Evolutionary conservation across 2,113 vertebrate genomes (phyloP).

Genomic region (Pluvialis apricaria): DNA sequence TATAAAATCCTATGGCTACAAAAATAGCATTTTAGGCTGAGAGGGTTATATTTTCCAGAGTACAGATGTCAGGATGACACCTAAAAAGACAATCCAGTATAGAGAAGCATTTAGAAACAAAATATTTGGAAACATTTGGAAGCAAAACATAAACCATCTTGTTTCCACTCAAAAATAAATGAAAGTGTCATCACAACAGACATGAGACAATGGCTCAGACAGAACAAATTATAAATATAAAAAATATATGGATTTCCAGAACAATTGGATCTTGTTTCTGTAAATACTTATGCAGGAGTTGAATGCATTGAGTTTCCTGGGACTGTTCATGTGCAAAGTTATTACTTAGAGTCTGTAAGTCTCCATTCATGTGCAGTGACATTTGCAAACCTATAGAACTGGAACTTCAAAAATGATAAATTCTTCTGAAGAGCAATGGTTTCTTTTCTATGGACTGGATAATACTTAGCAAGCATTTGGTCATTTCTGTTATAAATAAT

Average conservation of each 20-base stretch:
- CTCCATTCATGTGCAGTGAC: background rate
- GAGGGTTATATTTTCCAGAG: background rate
- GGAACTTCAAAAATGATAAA: background rate
- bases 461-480: background rate
- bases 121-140: background rate
- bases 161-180: background rate
- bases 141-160: background rate
- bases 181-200: background rate
- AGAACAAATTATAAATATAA: background rate
- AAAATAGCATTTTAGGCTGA: background rate
- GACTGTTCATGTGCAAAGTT: background rate
- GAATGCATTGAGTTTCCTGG: background rate
- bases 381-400: background rate
- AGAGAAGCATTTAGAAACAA: slow-evolving; percentile 18
- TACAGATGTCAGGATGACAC: background rate
- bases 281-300: background rate
- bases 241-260: background rate
- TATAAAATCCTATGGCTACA: background rate
- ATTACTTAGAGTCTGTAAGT: background rate
- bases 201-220: background rate
- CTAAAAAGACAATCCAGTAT: background rate
- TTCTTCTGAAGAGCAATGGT: background rate
- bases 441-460: background rate
- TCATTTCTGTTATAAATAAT: background rate
- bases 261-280: background rate